phyloP scores from a whole-genome alignment of 2,113 vertebrate species.

The Rhizomys pruinosus region DNA sequence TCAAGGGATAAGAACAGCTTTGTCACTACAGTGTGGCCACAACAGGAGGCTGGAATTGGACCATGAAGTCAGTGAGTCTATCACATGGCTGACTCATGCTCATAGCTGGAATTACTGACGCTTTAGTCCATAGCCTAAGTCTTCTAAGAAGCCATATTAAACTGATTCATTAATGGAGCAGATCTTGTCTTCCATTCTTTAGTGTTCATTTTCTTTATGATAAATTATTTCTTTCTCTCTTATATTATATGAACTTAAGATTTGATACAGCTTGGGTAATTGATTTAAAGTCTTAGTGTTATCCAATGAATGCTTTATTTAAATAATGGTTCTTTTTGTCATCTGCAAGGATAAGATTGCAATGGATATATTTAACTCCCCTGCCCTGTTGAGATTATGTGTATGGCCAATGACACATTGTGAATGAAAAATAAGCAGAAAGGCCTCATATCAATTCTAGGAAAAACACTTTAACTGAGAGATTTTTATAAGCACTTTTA shows the following conservation, averaged over 20 bases:
- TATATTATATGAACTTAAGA: conserved; percentile 5
- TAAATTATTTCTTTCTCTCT: conserved; percentile 3
- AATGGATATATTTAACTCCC: background rate
- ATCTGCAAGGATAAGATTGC: background rate
- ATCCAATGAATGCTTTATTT: background rate
- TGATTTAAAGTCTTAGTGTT: conserved; percentile 19
- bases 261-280: background rate
- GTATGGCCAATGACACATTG: background rate
- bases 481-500: background rate
- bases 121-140: background rate
- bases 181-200: background rate
- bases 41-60: background rate
- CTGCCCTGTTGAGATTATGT: background rate
- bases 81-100: background rate
- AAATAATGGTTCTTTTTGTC: background rate
- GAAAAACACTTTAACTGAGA: background rate
- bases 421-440: background rate
- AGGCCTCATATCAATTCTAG: background rate
- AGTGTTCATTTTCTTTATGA: background rate
- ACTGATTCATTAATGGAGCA: background rate
- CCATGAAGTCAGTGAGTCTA: background rate
- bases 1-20: background rate
- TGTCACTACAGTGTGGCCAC: background rate
- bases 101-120: background rate
- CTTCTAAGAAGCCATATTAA: background rate